A percentile compares a stretch with the other conserved stretches of the same genome.
phyloP scores from a whole-genome alignment of 2,797 vertebrate genomes.

The Gymnoscopelus braueri region DNA sequence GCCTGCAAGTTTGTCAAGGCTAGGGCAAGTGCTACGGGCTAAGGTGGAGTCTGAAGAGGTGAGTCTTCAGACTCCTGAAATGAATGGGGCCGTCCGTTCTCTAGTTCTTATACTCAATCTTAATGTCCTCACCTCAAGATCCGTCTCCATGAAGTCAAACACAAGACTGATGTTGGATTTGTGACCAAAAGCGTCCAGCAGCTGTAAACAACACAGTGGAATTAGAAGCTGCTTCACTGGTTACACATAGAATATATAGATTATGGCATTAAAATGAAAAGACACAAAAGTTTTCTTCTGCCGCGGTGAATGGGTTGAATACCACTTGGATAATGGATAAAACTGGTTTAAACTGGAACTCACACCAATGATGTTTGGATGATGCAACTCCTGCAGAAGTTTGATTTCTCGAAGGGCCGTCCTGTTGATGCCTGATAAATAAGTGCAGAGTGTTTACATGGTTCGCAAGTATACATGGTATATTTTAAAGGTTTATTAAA shows the following conservation, averaged over 20 bases:
- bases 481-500: too few relatives aligned
- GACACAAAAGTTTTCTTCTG: neutral
- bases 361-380: slow-evolving; percentile 98
- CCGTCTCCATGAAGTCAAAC: slow-evolving; percentile 99
- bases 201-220: slow-evolving; percentile 76
- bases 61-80: too few relatives aligned
- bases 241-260: neutral
- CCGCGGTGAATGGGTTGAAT: neutral
- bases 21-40: too few relatives aligned
- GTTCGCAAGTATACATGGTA: too few relatives aligned
- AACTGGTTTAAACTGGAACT: slow-evolving; percentile 54
- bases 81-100: too few relatives aligned
- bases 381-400: slow-evolving; percentile 93
- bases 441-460: too few relatives aligned
- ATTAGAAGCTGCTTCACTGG: too few relatives aligned
- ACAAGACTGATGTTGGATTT: slow-evolving; percentile 98
- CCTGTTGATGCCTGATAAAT: slow-evolving; percentile 91
- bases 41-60: too few relatives aligned
- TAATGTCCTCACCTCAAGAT: slow-evolving; percentile 88
- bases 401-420: slow-evolving; percentile 98
- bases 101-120: too few relatives aligned
- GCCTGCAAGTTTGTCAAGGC: too few relatives aligned
- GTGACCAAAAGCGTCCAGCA: slow-evolving; percentile 97
- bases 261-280: neutral
- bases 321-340: neutral